Evolutionary conservation across 2,888 invertebrate species (phyloP).

Genomic region (Pandemis corylana): DNA sequence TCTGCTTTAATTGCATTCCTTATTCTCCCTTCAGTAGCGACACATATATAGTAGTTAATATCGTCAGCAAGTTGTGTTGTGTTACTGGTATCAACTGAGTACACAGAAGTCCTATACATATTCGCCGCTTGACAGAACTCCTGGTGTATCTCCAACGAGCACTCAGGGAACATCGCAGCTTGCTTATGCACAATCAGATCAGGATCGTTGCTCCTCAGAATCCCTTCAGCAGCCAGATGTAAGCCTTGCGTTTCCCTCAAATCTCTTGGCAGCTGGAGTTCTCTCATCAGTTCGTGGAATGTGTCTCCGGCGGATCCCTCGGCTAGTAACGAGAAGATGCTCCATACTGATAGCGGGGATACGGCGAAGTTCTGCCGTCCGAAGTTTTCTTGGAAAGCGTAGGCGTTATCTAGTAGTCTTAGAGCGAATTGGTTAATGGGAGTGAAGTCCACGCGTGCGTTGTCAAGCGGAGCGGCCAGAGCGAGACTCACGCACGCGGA

Average conservation of each 20-base stretch:
- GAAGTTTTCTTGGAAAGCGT: constrained; percentile 70
- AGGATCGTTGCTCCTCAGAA: constrained; percentile 61
- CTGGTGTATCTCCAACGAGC: constrained; percentile 63
- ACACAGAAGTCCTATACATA: constrained; percentile 82
- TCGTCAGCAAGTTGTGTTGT: constrained; percentile 75
- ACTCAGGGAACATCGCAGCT: constrained; percentile 70
- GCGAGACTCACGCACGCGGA: constrained; percentile 56
- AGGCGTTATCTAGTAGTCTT: constrained; percentile 69
- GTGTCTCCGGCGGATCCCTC: constrained; percentile 77
- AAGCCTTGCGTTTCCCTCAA: constrained; percentile 66
- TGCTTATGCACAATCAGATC: constrained; percentile 68
- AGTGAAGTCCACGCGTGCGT: constrained; percentile 55
- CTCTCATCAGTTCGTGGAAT: constrained; percentile 68
- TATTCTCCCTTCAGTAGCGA: constrained; percentile 88
- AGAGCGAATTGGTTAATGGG: constrained; percentile 72
- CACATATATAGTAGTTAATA: constrained; percentile 89
- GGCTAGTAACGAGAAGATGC: constrained; percentile 71
- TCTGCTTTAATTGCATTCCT: constrained; percentile 85
- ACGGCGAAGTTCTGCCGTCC: constrained; percentile 69
- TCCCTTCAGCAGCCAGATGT: constrained; percentile 61
- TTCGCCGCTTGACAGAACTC: constrained; percentile 74
- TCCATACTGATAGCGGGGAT: constrained; percentile 78
- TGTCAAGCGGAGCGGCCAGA: constrained; percentile 59
- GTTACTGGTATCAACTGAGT: constrained; percentile 84
- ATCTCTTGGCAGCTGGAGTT: constrained; percentile 67